Base-by-base conservation (phyloP, 2,888 invertebrate genomes). In the Clusia tigrina region DNA sequence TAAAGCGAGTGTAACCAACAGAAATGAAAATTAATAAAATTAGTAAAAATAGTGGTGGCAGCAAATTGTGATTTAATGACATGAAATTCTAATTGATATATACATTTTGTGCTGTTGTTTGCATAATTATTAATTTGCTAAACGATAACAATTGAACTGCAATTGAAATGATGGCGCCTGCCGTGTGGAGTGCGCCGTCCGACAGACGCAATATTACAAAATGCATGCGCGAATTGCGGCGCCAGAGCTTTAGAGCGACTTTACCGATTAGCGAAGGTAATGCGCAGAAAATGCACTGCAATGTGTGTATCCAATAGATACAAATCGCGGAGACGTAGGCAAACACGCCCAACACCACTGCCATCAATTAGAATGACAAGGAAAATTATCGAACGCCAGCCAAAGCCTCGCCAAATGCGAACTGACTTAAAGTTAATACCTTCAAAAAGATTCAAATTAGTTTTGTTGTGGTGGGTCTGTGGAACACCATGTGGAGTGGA, bases 191-290 rank as follows among this genome's bases (percentile, higher is more conserved):
- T 48, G 22, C 48, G 3, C 2, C 48, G 15, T 20, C 18, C 12
- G 12, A 42, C 42, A 42, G n/a, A 42, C n/a, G n/a, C 42, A 42
- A n/a, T n/a, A 42, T 18, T 22, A 22, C 48, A 18, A 22, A 18
- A 48, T 48, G 48, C 48, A 48, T 20, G 5, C 48, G 48, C 48
- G 22, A 48, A 48, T 20, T 48, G 46, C 73, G 77, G 79, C 79
- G 79, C 79, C 79, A 78, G 70, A 68, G 76, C 74, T 78, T 78
- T 76, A 67, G 66, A 67, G 72, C 60, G 67, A 72, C 76, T 77
- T 78, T 74, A 72, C 72, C 71, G 73, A 71, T 79, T 74, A 79
- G 61, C 65, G 67, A 65, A 64, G 73, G 75, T 77, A 79, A 72
- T 77, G 70, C 77, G 69, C 72, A 76, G 73, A 71, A 67, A 78